Conservation (phyloP, 92 coral and sea anemone species). For the Plumapathes pennacea region DNA sequence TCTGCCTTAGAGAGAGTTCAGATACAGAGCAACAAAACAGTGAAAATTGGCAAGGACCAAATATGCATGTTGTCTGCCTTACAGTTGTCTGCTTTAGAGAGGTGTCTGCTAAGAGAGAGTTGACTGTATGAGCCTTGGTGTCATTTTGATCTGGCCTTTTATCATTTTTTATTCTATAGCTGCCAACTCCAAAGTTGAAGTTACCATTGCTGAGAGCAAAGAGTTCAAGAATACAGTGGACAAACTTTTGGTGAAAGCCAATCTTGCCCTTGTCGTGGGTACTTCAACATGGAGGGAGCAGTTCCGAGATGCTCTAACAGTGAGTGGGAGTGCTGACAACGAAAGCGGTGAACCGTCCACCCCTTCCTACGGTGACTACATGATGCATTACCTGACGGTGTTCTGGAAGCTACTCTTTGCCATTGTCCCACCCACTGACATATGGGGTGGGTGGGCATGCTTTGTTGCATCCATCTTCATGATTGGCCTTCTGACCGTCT, state of each 20-base stretch:
- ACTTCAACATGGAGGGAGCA: conserved; percentile 98
- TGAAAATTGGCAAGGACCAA: too few species aligned
- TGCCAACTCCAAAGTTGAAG: conserved; percentile 63
- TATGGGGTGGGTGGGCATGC: conserved; percentile 99
- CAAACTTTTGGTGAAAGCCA: conserved; percentile 90
- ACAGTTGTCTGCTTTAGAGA: too few species aligned
- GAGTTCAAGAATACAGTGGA: conserved; percentile 99
- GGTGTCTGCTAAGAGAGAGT: not conserved
- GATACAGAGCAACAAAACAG: too few species aligned
- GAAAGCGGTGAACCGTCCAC: conserved; percentile 76
- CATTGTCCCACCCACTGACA: conserved; percentile 90
- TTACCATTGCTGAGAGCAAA: conserved; percentile 83
- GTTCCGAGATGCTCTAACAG: conserved; percentile 93
- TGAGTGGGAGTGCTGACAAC: conserved; percentile 82
- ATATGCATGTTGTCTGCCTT: too few species aligned
- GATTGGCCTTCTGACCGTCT: conserved; percentile 92
- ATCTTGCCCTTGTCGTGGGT: conserved; percentile 92
- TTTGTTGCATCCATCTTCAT: conserved; percentile 76
- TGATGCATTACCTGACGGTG: conserved; percentile 98
- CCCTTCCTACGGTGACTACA: conserved; percentile 93
- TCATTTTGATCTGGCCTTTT: not conserved
- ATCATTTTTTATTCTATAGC: conserved; percentile 31
- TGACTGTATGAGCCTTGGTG: not conserved
- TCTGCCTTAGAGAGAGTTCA: too few species aligned
- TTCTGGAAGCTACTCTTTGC: conserved; percentile 98